phyloP scores from a whole-genome alignment of 1,140 invertebrate species.

The Reticulitermes speratus region DNA sequence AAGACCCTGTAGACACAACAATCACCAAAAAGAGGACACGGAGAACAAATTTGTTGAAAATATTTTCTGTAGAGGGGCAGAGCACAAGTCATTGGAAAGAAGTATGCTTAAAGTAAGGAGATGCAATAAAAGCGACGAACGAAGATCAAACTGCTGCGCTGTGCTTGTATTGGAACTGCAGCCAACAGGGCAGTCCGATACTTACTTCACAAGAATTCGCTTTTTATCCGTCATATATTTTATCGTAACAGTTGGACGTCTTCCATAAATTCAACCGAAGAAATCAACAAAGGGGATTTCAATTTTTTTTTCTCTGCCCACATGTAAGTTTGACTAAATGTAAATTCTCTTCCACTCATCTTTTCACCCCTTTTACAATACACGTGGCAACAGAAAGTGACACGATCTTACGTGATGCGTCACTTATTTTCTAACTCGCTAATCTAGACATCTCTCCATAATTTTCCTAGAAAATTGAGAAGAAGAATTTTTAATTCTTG shows the following conservation, averaged over 20 bases:
- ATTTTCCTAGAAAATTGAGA: background rate
- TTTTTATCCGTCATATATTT: conserved; percentile 1
- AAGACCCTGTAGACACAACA: background rate
- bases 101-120: background rate
- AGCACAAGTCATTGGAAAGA: background rate
- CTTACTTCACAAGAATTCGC: conserved; percentile 6
- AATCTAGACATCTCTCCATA: background rate
- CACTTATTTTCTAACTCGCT: background rate
- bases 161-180: background rate
- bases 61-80: background rate
- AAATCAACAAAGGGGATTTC: background rate
- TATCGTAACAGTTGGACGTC: background rate
- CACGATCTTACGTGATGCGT: background rate
- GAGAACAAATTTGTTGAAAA: no score
- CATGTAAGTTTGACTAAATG: background rate
- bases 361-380: background rate
- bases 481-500: background rate
- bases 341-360: background rate
- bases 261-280: background rate
- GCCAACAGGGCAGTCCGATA: background rate
- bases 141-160: background rate
- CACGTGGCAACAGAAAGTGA: background rate
- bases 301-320: background rate
- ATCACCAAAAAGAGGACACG: no score
- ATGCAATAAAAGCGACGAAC: background rate